A percentile compares a stretch with the other conserved stretches of the same genome.
These are phyloP conservation scores for Myotis planiceps DNA, from an alignment of 2,797 vertebrate species.

Conservation along the genomic window DNA sequence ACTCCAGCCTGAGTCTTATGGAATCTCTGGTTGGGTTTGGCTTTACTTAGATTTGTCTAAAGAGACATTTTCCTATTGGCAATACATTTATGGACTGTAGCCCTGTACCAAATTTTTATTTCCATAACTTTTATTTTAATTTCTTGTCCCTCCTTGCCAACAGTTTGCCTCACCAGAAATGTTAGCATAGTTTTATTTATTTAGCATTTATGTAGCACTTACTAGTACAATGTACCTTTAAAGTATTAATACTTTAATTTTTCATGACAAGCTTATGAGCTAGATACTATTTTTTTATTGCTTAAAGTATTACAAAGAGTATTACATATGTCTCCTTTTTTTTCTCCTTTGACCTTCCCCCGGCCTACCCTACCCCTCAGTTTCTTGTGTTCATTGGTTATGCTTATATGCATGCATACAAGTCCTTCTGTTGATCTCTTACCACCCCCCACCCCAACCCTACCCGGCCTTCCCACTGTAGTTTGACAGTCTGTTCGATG, in stretches of 20 bases:
- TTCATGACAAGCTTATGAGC: neutral
- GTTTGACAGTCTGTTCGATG: too few relatives aligned
- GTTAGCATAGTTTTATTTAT: conserved; percentile 25
- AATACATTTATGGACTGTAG: conserved; percentile 18
- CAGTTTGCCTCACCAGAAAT: neutral
- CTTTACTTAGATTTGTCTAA: conserved; percentile 57
- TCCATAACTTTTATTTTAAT: neutral
- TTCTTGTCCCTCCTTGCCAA: neutral
- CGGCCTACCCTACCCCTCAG: too few relatives aligned
- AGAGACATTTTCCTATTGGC: conserved; percentile 38
- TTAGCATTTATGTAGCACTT: neutral
- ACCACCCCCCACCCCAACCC: too few relatives aligned
- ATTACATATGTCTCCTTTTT: too few relatives aligned
- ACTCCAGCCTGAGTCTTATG: conserved; percentile 37
- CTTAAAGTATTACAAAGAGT: too few relatives aligned
- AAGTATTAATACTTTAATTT: conserved; percentile 12
- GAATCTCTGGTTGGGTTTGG: conserved; percentile 49
- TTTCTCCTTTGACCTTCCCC: neutral
- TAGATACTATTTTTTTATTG: neutral
- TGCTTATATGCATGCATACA: too few relatives aligned
- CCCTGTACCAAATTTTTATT: conserved; percentile 29
- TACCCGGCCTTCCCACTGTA: too few relatives aligned
- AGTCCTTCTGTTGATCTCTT: too few relatives aligned
- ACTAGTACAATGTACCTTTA: neutral
- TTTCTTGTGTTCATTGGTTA: too few relatives aligned